Evolutionary conservation across 2,113 vertebrate genomes (phyloP).

Genomic region (Desmodus rotundus): DNA sequence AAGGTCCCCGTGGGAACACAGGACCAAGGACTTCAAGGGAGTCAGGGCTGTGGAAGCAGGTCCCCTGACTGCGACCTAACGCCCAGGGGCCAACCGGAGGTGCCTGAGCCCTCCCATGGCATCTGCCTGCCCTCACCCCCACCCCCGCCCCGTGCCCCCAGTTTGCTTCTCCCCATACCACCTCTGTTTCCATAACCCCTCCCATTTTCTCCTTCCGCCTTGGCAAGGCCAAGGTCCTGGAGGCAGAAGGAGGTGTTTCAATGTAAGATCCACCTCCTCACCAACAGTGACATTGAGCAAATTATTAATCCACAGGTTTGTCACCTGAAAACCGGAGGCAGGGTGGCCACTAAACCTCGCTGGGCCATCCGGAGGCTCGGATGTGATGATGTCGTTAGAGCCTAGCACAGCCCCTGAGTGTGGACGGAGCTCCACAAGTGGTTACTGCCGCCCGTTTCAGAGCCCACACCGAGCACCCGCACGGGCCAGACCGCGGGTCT

Average conservation of each 20-base stretch:
- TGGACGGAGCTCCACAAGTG: accelerated
- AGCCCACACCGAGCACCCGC: neutral
- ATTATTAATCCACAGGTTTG: neutral
- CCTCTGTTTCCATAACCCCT: neutral
- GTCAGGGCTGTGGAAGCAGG: neutral
- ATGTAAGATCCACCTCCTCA: neutral
- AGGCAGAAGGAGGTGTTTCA: neutral
- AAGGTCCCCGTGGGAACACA: neutral
- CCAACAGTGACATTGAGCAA: neutral
- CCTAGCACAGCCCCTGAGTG: neutral
- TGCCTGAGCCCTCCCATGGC: accelerated
- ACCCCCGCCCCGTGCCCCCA: accelerated
- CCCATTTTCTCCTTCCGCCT: neutral
- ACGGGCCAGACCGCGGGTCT: neutral
- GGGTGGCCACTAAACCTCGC: neutral
- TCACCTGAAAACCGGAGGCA: neutral
- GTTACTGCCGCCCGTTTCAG: neutral
- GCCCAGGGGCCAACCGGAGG: accelerated
- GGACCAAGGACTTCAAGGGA: accelerated
- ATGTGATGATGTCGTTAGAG: accelerated
- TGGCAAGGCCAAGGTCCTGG: neutral
- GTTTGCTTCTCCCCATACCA: accelerated
- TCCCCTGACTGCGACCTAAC: neutral
- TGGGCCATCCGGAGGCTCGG: neutral
- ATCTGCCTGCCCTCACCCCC: accelerated